Conservation (phyloP, 2,888 invertebrate species). For the Lepidochitona cinerea region DNA sequence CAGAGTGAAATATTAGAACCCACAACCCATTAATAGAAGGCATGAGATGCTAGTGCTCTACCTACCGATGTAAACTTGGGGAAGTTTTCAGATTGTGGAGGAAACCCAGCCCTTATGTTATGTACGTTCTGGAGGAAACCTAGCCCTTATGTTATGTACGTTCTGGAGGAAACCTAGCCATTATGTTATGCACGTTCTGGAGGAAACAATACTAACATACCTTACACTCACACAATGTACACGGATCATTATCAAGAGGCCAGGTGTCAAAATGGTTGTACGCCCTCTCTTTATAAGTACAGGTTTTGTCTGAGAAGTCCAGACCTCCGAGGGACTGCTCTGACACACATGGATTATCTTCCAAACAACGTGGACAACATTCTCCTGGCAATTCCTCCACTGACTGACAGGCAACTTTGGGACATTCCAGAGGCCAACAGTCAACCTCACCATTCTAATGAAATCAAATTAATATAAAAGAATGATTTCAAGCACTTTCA, state of each 20-base stretch:
- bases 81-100: too few species aligned
- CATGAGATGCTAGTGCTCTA: too few species aligned
- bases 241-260: slow-evolving; percentile 51
- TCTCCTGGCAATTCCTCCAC: slow-evolving; percentile 78
- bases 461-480: too few species aligned
- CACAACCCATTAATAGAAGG: background rate
- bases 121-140: too few species aligned
- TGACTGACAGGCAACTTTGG: slow-evolving; percentile 78
- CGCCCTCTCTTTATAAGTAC: slow-evolving; percentile 39
- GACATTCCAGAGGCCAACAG: slow-evolving; percentile 90
- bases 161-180: too few species aligned
- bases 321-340: slow-evolving; percentile 39
- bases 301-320: slow-evolving; percentile 40
- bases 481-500: too few species aligned
- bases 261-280: slow-evolving; percentile 49
- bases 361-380: slow-evolving; percentile 82
- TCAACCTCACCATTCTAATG: slow-evolving; percentile 86
- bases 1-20: too few species aligned
- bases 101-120: too few species aligned
- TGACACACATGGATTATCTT: slow-evolving; percentile 64
- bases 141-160: too few species aligned
- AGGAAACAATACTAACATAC: slow-evolving; percentile 33
- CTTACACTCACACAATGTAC: slow-evolving; percentile 65
- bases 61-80: too few species aligned
- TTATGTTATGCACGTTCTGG: background rate